Base-by-base conservation (phyloP, 1,140 invertebrate genomes). In the Nylanderia fulva region DNA sequence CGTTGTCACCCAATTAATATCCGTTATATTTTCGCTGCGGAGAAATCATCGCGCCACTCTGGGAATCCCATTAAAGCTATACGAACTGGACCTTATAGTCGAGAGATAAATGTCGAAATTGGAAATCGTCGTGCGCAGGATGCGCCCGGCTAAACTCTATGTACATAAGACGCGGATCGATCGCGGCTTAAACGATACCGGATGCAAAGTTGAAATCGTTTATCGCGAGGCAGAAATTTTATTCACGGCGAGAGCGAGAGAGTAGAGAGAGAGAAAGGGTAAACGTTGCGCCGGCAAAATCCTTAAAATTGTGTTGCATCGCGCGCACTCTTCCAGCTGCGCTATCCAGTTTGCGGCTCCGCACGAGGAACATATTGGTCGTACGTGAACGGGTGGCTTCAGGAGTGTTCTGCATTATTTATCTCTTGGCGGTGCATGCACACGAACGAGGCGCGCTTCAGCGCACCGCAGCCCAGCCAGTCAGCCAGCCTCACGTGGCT, bases 341-440 rank as follows among this genome's bases (percentile, higher is more conserved):
- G 45, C 45, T 61, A 76, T 63, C 83, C 71, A 82, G 86, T 88
- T 88, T 88, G 86, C 87, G 71, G 86, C 76, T 85, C 60, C 76
- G 48, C 54, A 13, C 76, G 42, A 86, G 79, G 72, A 91, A 90
- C 85, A 88, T 91, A 91, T 92, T 87, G 91, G 89, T 72, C 85
- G 85, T 90, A 91, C 90, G 91, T 91, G 91, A 90, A 92, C 89
- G 60, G 79, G 68, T 76, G 85, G 87, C 84, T 88, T 85, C 85
- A 87, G 68, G 84, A 88, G 86, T 84, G 85, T 87, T 91, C 88
- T 91, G 90, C 90, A 91, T 91, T 91, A 91, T 91, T 90, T 91
- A 91, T 91, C 85, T 86, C 86, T 75, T 85, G 66, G 63, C 27
- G 85, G 85, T 87, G 52, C 79, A 86, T n/a, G 36, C 33, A 45